These are phyloP conservation scores for Denticeps clupeoides DNA, from an alignment of 2,797 vertebrate species.

Conservation along the genomic window DNA sequence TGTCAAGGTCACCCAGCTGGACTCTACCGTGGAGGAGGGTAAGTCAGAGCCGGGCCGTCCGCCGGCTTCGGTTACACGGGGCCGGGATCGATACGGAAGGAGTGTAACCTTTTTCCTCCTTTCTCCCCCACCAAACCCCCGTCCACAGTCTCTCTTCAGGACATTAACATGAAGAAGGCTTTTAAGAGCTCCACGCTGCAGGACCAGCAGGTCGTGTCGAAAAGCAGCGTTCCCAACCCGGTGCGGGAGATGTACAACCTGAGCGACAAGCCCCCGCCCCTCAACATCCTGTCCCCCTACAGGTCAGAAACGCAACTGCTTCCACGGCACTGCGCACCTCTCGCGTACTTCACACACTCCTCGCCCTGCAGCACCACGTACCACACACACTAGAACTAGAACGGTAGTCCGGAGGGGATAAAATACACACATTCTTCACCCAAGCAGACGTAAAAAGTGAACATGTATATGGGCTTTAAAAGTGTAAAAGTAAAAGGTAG, in stretches of 20 bases:
- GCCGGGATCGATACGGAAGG: background rate
- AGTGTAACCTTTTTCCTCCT: background rate
- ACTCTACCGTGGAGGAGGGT: constrained; percentile 98
- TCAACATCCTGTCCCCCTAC: constrained; percentile 84
- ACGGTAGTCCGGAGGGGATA: too few relatives aligned
- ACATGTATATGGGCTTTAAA: too few relatives aligned
- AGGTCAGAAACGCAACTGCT: constrained; percentile 53
- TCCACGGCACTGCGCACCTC: too few relatives aligned
- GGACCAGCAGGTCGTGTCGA: constrained; percentile 97
- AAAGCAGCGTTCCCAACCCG: constrained; percentile 83
- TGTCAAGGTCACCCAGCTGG: constrained; percentile 97
- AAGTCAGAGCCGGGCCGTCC: constrained; percentile 38
- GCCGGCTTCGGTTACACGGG: constrained; percentile 17
- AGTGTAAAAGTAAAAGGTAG: too few relatives aligned
- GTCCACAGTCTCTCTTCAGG: constrained; percentile 92
- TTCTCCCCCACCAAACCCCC: too few relatives aligned
- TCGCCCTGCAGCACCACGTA: too few relatives aligned
- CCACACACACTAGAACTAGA: too few relatives aligned
- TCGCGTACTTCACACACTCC: too few relatives aligned
- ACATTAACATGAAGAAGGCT: constrained; percentile 98
- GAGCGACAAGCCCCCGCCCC: constrained; percentile 90
- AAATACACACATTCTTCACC: too few relatives aligned
- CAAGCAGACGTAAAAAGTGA: too few relatives aligned
- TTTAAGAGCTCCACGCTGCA: constrained; percentile 93
- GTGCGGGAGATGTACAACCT: constrained; percentile 86